phyloP scores from a whole-genome alignment of 2,888 invertebrate species.

The Torymus tubicola region DNA sequence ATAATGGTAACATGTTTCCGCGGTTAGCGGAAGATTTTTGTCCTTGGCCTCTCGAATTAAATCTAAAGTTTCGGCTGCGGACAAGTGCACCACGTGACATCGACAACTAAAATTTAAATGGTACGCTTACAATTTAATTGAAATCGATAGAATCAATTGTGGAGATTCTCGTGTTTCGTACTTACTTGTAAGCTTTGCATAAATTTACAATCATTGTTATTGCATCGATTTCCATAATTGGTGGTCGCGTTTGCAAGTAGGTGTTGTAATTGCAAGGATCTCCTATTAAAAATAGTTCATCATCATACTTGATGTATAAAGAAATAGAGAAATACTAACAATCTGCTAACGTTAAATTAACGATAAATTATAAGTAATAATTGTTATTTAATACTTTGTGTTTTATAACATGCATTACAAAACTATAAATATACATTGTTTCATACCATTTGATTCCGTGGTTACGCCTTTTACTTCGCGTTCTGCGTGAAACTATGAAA shows the following conservation, averaged over 20 bases:
- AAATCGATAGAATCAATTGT: background rate
- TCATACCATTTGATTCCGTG: too few relatives aligned
- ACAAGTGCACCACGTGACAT: conserved; percentile 84
- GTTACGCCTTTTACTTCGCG: conserved; percentile 75
- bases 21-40: conserved; percentile 80
- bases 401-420: too few relatives aligned
- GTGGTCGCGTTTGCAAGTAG: conserved; percentile 82
- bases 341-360: too few relatives aligned
- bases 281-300: conserved; percentile 59
- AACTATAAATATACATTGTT: too few relatives aligned
- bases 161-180: background rate
- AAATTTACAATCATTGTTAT: conserved; percentile 80
- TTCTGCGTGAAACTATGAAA: conserved; percentile 85
- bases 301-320: too few relatives aligned
- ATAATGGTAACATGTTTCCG: conserved; percentile 87
- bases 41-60: conserved; percentile 79
- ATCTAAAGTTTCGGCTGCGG: conserved; percentile 80
- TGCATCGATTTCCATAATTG: conserved; percentile 83
- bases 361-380: too few relatives aligned
- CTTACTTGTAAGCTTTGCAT: conserved; percentile 79
- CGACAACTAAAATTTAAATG: conserved; percentile 77
- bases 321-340: too few relatives aligned
- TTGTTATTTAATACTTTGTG: too few relatives aligned
- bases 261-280: conserved; percentile 81
- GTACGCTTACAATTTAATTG: background rate